Evolutionary conservation across 2,797 vertebrate genomes (phyloP).

Genomic region (Arctocebus calabarensis): DNA sequence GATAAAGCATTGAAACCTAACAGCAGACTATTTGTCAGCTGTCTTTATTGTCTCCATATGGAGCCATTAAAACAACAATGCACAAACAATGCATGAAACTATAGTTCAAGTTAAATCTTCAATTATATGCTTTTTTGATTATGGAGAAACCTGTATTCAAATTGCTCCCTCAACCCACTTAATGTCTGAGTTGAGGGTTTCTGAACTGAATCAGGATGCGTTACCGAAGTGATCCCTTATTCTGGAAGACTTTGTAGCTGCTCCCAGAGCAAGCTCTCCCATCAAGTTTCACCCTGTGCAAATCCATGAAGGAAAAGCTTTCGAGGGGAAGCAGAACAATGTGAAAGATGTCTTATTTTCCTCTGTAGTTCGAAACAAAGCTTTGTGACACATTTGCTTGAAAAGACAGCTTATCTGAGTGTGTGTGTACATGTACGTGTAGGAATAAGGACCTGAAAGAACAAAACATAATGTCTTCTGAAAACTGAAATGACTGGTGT

Average conservation of each 20-base stretch:
- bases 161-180: neutral
- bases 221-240: neutral
- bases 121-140: constrained; percentile 20
- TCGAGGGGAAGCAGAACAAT: constrained; percentile 3
- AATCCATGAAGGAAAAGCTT: constrained; percentile 10
- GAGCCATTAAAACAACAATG: constrained; percentile 58
- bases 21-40: constrained; percentile 70
- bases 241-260: neutral
- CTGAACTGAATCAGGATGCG: neutral
- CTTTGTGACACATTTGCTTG: constrained; percentile 13
- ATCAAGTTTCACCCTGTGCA: constrained; percentile 16
- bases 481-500: neutral
- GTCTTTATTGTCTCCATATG: constrained; percentile 50
- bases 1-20: constrained; percentile 50
- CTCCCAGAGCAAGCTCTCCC: neutral
- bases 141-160: neutral
- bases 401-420: constrained; percentile 1
- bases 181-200: neutral
- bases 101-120: constrained; percentile 1
- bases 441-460: neutral
- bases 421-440: neutral
- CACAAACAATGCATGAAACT: neutral
- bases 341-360: constrained; percentile 47
- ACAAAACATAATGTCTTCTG: neutral
- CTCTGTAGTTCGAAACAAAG: constrained; percentile 28